phyloP scores from a whole-genome alignment of 2,888 invertebrate genomes.

The Cordilura impudica region DNA sequence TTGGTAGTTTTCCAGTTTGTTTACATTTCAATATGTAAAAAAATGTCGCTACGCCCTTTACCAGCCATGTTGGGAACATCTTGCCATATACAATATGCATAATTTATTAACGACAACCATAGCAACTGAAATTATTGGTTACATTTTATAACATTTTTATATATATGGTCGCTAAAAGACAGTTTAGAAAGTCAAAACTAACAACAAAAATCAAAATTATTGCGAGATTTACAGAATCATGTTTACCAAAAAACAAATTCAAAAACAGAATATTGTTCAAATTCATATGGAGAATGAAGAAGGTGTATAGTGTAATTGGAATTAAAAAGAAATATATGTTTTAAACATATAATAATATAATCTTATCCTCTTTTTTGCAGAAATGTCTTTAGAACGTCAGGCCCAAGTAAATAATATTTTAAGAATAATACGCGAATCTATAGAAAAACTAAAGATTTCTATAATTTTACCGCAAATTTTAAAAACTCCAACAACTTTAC shows the following conservation, averaged over 20 bases:
- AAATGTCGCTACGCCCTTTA: neutral
- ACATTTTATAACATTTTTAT: neutral
- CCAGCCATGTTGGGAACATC: too few relatives aligned
- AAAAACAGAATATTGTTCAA: too few relatives aligned
- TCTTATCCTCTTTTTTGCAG: neutral
- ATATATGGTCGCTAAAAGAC: neutral
- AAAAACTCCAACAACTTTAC: conserved; percentile 58
- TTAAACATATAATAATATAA: too few relatives aligned
- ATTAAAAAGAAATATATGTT: too few relatives aligned
- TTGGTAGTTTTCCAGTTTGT: neutral
- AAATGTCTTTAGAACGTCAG: conserved; percentile 63
- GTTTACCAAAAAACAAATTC: too few relatives aligned
- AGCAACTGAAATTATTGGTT: conserved; percentile 25
- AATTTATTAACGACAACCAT: conserved; percentile 17
- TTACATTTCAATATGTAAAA: neutral
- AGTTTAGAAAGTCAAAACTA: neutral
- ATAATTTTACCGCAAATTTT: conserved; percentile 65
- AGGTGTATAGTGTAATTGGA: too few relatives aligned
- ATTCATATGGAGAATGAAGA: too few relatives aligned
- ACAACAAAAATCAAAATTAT: too few relatives aligned
- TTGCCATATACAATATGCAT: too few relatives aligned
- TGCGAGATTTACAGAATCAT: neutral
- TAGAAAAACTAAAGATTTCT: conserved; percentile 67
- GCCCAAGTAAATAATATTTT: conserved; percentile 66
- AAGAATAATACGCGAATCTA: conserved; percentile 63